Base-by-base conservation (phyloP, 2,113 vertebrate genomes). In the Eolophus roseicapilla region DNA sequence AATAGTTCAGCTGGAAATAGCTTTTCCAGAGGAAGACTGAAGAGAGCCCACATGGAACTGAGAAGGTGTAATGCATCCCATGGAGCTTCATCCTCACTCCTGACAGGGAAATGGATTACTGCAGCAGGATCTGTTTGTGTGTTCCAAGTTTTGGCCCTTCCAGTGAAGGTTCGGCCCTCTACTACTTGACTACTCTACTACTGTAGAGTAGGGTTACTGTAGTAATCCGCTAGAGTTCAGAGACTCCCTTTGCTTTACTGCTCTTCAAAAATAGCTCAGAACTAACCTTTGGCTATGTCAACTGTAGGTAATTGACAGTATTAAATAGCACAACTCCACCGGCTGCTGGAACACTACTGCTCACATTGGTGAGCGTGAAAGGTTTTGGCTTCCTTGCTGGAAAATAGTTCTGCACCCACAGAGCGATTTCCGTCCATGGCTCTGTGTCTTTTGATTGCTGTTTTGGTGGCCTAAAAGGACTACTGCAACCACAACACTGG, bases 31-130 rank as follows among this genome's bases (percentile, higher is more conserved):
- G 21, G 16, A 78, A 53, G 1, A 9, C 31, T 82, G 49, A 64
- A 64, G 60, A 60, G 3, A 49, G 0, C 1, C 1, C 35, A 55
- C 44, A 41, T 46, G 28, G 55, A 82, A 31, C 9, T 0, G 1
- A 41, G 67, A 16, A 18, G 19, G 24, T 60, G 7, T 11, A 43
- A 49, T 25, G 12, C 10, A 80, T 55, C 24, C 63, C 29, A 17
- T 2, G n/a, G 43, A 81, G 1, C 16, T 79, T 78, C 44, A 37
- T 16, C 33, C 25, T 82, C 3, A 0, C 6, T 82, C 20, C 77
- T 62, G 23, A 17, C 20, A 23, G 53, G 33, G 27, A 62, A 69
- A 52, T 33, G 29, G 7, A 57, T 73, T 57, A 49, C 16, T 41
- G 10, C 19, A 49, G 35, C 17, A 13, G 29, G n/a, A 47, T 53